phyloP scores from a whole-genome alignment of 2,888 invertebrate genomes.

The Phragmatobia fuliginosa region DNA sequence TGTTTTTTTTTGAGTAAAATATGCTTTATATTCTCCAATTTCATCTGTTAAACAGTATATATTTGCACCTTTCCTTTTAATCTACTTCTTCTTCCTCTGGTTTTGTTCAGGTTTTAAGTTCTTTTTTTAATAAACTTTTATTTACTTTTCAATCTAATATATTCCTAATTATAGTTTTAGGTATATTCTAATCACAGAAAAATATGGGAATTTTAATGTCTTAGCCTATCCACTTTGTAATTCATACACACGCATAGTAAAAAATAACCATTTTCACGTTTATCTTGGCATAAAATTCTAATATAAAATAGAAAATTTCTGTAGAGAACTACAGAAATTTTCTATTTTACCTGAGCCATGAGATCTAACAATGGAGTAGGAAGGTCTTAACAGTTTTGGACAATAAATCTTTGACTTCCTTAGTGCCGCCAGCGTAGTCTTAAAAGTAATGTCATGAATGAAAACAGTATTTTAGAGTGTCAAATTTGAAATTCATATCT shows the following conservation, averaged over 20 bases:
- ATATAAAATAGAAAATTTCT: too few species aligned
- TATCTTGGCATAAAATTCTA: neutral
- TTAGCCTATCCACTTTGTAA: neutral
- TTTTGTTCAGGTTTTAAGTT: too few species aligned
- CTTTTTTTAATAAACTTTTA: too few species aligned
- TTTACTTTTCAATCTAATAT: too few species aligned
- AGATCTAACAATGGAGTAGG: conserved; percentile 7
- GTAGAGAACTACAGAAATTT: conserved; percentile 16
- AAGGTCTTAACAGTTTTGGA: conserved; percentile 3
- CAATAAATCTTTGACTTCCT: conserved; percentile 19
- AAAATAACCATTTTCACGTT: neutral
- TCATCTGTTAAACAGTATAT: too few species aligned
- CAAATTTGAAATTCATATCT: conserved; percentile 58
- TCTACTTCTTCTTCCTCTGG: too few species aligned
- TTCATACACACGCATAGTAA: neutral
- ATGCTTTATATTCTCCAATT: too few species aligned
- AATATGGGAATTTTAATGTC: neutral
- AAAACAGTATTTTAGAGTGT: conserved; percentile 39
- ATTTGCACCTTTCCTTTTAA: too few species aligned
- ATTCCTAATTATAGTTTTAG: too few species aligned
- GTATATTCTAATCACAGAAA: neutral
- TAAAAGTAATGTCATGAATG: conserved; percentile 34
- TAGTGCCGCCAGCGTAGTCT: conserved; percentile 9
- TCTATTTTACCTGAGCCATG: neutral
- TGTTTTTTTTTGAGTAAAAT: too few species aligned